phyloP scores from a whole-genome alignment of 2,113 vertebrate species.

The Sminthopsis crassicaudata region DNA sequence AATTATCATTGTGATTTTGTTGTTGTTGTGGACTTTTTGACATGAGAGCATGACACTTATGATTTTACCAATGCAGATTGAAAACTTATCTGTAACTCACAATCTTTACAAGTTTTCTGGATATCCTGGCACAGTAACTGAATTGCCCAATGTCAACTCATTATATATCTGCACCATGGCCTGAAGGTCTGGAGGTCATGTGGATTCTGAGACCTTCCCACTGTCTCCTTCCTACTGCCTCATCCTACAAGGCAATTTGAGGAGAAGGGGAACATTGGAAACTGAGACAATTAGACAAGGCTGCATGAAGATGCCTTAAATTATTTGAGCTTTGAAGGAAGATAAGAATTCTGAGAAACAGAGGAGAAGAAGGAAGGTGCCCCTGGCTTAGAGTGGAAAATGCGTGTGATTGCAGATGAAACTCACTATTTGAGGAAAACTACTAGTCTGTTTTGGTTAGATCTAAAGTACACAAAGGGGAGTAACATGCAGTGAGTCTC shows the following conservation, averaged over 20 bases:
- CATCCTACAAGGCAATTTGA: not conserved
- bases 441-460: not conserved
- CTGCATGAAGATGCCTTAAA: not conserved
- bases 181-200: not conserved
- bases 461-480: not conserved
- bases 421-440: not conserved
- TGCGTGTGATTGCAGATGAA: not conserved
- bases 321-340: not conserved
- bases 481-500: not conserved
- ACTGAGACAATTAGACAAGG: not conserved
- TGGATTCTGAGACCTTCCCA: not conserved
- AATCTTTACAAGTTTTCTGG: not conserved
- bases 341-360: not conserved
- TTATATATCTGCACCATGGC: not conserved
- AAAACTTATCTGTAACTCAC: not conserved
- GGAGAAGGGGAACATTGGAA: not conserved
- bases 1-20: not conserved
- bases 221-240: not conserved
- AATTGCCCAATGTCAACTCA: not conserved
- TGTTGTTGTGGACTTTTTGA: not conserved
- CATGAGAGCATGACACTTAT: not conserved
- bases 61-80: not conserved
- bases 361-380: not conserved
- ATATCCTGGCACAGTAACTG: not conserved
- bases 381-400: not conserved